Conservation (phyloP, 2,797 vertebrate species). For the Anguilla pacifica region DNA sequence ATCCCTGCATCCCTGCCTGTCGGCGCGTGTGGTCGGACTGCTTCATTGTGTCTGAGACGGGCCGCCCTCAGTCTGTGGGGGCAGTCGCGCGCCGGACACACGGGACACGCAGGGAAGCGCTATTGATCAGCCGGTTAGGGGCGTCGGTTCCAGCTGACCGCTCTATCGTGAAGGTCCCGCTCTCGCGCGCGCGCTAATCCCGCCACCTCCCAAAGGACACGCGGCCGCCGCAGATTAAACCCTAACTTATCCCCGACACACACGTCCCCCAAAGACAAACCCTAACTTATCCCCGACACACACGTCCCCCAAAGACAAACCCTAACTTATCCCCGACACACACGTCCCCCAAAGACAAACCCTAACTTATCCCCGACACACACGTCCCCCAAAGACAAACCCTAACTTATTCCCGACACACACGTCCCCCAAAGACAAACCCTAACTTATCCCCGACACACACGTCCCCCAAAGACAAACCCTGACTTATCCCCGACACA, state of each 20-base stretch:
- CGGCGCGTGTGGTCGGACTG: not conserved
- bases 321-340: not conserved
- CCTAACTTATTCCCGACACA: no score
- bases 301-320: not conserved
- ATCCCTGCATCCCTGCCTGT: not conserved
- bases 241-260: not conserved
- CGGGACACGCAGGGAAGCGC: not conserved
- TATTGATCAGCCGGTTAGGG: not conserved
- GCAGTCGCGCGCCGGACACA: not conserved
- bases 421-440: no score
- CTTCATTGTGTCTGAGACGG: not conserved
- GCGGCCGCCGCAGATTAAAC: not conserved
- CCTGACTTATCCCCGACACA: not conserved
- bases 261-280: not conserved
- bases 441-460: no score
- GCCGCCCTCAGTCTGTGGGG: not conserved
- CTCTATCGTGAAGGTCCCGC: not conserved
- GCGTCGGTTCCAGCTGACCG: not conserved
- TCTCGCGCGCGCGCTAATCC: not conserved
- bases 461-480: no score
- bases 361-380: not conserved
- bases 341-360: not conserved
- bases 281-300: not conserved
- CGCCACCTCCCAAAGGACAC: not conserved
- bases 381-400: not conserved